phyloP scores from a whole-genome alignment of 2,113 vertebrate species.

The Synodontis membranacea region DNA sequence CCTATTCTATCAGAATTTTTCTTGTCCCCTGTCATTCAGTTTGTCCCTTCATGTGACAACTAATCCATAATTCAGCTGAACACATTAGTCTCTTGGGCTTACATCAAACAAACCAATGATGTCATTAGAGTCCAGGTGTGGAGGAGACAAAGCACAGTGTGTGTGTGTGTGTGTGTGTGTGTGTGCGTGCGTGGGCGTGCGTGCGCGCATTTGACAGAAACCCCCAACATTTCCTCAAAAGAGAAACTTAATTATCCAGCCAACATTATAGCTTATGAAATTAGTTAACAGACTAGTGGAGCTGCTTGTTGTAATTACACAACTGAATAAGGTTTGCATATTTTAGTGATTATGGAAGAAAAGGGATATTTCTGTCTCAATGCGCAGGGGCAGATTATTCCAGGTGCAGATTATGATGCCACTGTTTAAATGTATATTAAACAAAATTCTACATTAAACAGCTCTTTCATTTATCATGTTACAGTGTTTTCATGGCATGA shows the following conservation, averaged over 20 bases:
- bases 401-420: not conserved
- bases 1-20: not conserved
- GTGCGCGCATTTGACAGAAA: conserved; percentile 21
- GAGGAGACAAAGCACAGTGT: conserved; percentile 23
- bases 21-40: conserved; percentile 21
- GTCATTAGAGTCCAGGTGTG: conserved; percentile 54
- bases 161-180: not conserved
- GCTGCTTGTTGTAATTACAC: conserved; percentile 49
- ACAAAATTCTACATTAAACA: not conserved
- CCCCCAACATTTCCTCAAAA: conserved; percentile 23
- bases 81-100: conserved; percentile 49
- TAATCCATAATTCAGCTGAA: conserved; percentile 58
- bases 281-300: conserved; percentile 31
- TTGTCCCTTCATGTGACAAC: conserved; percentile 48
- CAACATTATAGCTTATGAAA: conserved; percentile 24
- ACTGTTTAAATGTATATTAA: not conserved
- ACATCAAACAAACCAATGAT: conserved; percentile 56
- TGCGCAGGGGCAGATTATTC: too few relatives aligned
- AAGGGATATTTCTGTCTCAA: conserved; percentile 26
- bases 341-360: conserved; percentile 42
- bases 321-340: conserved; percentile 45
- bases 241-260: conserved; percentile 47
- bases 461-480: not conserved
- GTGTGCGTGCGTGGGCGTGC: not conserved
- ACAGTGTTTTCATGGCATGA: too few relatives aligned